These are phyloP conservation scores for Dryobota labecula DNA, from an alignment of 2,888 invertebrate species.

Conservation along the genomic window DNA sequence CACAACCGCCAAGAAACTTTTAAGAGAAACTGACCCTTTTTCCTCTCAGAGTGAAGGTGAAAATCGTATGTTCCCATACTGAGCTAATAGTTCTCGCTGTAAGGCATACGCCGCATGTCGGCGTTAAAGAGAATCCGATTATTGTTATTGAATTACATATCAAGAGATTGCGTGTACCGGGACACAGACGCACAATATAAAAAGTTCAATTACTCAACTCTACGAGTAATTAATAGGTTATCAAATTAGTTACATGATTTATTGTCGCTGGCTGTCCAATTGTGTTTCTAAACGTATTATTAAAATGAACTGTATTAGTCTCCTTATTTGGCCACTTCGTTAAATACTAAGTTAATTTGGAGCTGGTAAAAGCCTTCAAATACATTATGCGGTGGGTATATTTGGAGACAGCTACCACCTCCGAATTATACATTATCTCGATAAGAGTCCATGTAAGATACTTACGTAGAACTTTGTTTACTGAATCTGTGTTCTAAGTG, in stretches of 20 bases:
- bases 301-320: constrained; percentile 25
- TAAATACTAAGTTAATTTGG: constrained; percentile 18
- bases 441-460: not conserved
- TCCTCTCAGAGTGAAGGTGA: fast-evolving
- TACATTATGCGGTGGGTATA: not conserved
- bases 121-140: constrained; percentile 80
- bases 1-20: constrained; percentile 28
- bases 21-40: constrained; percentile 25
- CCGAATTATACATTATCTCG: not conserved
- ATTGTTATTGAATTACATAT: constrained; percentile 83
- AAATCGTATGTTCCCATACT: constrained; percentile 13
- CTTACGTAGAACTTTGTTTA: not conserved
- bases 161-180: constrained; percentile 67
- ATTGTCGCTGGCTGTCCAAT: constrained; percentile 52
- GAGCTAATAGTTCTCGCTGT: constrained; percentile 37
- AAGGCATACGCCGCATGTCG: constrained; percentile 61
- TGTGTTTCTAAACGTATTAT: constrained; percentile 52
- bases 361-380: not conserved
- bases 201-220: constrained; percentile 66
- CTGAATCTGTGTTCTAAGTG: too few species aligned
- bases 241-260: constrained; percentile 67
- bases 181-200: constrained; percentile 48
- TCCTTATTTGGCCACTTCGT: constrained; percentile 37
- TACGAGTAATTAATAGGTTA: constrained; percentile 65
- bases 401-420: not conserved